Conservation (phyloP, 2,888 invertebrate genomes). For the Stenodema calcarata region DNA sequence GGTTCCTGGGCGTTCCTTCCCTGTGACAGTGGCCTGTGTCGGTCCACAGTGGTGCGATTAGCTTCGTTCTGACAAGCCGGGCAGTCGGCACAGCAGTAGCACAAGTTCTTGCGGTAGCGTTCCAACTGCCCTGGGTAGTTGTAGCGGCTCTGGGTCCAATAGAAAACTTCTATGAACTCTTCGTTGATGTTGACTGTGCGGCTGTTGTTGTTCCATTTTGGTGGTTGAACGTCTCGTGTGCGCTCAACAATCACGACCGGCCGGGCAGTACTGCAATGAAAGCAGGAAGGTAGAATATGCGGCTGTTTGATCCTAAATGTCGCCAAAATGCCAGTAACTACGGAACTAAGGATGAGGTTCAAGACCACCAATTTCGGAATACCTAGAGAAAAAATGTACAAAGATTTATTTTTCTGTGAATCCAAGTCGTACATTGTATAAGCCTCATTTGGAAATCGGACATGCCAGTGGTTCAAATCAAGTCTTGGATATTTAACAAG, state of each 20-base stretch:
- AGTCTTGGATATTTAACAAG: too few species aligned
- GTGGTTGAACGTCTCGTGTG: not conserved
- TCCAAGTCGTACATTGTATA: too few species aligned
- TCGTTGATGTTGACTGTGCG: conserved; percentile 26
- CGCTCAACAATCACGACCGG: conserved; percentile 44
- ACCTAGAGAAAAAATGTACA: too few species aligned
- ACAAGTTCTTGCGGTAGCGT: conserved; percentile 42
- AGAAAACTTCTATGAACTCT: conserved; percentile 45
- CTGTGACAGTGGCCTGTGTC: conserved; percentile 29
- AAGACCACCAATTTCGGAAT: too few species aligned
- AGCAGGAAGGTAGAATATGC: not conserved
- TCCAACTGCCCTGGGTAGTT: conserved; percentile 45
- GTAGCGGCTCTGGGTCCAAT: conserved; percentile 42
- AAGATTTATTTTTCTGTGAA: too few species aligned
- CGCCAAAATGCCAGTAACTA: too few species aligned
- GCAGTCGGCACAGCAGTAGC: conserved; percentile 48
- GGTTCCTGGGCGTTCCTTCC: not conserved
- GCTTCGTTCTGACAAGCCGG: conserved; percentile 32
- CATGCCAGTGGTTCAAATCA: too few species aligned
- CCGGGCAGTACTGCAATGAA: conserved; percentile 36
- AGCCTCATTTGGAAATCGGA: too few species aligned
- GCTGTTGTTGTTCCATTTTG: not conserved
- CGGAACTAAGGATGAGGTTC: too few species aligned
- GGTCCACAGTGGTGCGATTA: not conserved
- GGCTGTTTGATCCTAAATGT: too few species aligned